Evolutionary conservation across 2,113 vertebrate species (phyloP), one percentile per base, ranked within the genome.

Genomic region (Microcebus jonahi): DNA sequence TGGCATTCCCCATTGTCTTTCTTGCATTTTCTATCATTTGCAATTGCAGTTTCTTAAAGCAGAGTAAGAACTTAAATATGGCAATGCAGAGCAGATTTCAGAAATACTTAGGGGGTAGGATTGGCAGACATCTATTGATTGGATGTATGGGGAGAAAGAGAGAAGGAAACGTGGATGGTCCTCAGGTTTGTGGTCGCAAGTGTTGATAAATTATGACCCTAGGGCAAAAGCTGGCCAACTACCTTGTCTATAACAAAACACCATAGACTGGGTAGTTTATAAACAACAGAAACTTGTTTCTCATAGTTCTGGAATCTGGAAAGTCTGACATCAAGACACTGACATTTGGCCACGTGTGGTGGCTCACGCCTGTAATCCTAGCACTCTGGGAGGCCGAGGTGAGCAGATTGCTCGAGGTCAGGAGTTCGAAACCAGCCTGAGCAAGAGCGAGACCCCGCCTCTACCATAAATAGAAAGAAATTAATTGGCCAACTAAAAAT

Each of bases 11-110:
- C 18, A 5, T 70, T 55, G 4, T 57, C 83, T 84, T 87, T 90
- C 63, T 92, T 75, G 42, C 29, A 59, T 63, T 20, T 63, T 93
- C 45, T 93, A 10, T 80, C 65, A 90, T 80, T 87, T 45, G 27
- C 13, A 36, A n/a, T 34, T 92, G 90, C 59, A 57, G 9, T 95
- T 89, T 97, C 68, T 93, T 77, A 71, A 84, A 42, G 63, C 53
- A 9, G 29, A 89, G n/a, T 73, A 77, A 89, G 71, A 75, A 79
- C 17, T 50, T 83, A 53, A 63, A 75, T 39, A 70, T 57, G 48
- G 77, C 50, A 75, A 89, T 2, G 45, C 61, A 88, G 90, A 59
- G 14, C 1, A 14, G 6, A 55, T 70, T 92, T n/a, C 79, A 73
- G 83, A 48, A 57, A n/a, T 48, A 63, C 61, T 77, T 82, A 68